These are phyloP conservation scores for Mantis religiosa DNA, from an alignment of 2,888 invertebrate genomes.

Conservation along the genomic window DNA sequence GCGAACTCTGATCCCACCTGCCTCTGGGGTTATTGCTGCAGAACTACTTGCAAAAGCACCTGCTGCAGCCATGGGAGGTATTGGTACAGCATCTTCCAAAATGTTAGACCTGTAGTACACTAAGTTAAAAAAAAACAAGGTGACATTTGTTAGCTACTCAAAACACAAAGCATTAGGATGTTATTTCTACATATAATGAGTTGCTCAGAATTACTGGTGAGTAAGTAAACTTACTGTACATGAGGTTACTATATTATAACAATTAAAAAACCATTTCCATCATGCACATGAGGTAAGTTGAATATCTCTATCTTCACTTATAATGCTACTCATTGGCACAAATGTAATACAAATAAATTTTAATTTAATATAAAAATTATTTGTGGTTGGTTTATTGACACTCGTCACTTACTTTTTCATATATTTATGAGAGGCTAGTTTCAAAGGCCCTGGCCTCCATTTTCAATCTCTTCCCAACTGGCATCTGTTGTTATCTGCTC, in stretches of 20 bases:
- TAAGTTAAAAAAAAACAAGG: slow-evolving; percentile 32
- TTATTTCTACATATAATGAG: background rate
- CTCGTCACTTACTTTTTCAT: no score
- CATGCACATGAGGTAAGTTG: background rate
- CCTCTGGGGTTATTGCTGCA: slow-evolving; percentile 2
- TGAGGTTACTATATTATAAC: background rate
- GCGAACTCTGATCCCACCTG: slow-evolving; percentile 44
- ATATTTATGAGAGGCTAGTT: no score
- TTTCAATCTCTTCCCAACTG: no score
- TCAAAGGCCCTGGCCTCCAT: no score
- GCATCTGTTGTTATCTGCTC: no score
- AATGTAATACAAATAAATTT: no score
- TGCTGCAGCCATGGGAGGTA: slow-evolving; percentile 35
- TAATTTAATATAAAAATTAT: no score
- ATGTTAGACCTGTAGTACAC: slow-evolving; percentile 51
- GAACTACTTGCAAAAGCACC: background rate
- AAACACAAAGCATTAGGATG: background rate
- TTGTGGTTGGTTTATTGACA: no score
- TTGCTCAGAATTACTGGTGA: background rate
- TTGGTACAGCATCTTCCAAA: slow-evolving; percentile 31
- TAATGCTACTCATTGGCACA: no score
- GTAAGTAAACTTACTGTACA: background rate
- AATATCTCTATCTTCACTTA: no score
- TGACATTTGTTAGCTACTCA: background rate
- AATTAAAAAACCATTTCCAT: background rate